Conservation (phyloP, 2,888 invertebrate genomes). For the Schrankia costaestrigalis region DNA sequence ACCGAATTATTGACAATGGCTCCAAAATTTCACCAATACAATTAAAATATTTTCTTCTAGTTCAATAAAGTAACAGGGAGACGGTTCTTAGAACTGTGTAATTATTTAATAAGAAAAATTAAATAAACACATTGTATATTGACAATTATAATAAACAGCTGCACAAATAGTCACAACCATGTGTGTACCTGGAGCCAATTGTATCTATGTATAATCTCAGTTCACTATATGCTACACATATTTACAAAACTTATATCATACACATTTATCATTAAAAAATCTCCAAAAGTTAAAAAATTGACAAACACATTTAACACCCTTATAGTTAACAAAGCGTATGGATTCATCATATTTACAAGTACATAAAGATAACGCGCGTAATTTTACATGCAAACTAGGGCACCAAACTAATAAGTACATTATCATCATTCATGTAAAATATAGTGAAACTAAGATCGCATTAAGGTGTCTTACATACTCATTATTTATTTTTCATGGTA, state of each 20-base stretch:
- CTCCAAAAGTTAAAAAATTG: conserved; percentile 74
- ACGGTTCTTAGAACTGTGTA: too few species aligned
- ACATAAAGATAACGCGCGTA: conserved; percentile 59
- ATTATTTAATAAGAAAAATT: too few species aligned
- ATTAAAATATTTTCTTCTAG: too few species aligned
- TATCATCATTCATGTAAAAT: conserved; percentile 33
- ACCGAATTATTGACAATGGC: too few species aligned
- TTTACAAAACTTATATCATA: conserved; percentile 62
- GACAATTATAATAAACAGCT: conserved; percentile 1
- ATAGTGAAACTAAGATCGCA: conserved; percentile 36
- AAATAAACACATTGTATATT: too few species aligned
- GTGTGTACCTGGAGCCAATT: conserved; percentile 36
- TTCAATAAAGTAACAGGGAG: too few species aligned
- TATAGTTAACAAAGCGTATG: conserved; percentile 78
- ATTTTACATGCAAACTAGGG: conserved; percentile 70
- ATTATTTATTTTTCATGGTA: conserved; percentile 1
- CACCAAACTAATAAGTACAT: conserved; percentile 72
- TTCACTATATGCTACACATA: conserved; percentile 53
- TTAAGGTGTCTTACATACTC: conserved; percentile 24
- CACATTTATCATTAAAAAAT: conserved; percentile 54
- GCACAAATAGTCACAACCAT: conserved; percentile 47
- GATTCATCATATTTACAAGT: conserved; percentile 77
- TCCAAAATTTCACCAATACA: too few species aligned
- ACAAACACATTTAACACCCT: conserved; percentile 78
- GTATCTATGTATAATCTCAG: conserved; percentile 60